A percentile compares a stretch with the other conserved stretches of the same genome.
These are phyloP conservation scores for Eubasilissa splendida DNA, from an alignment of 2,888 invertebrate genomes.

Conservation along the genomic window DNA sequence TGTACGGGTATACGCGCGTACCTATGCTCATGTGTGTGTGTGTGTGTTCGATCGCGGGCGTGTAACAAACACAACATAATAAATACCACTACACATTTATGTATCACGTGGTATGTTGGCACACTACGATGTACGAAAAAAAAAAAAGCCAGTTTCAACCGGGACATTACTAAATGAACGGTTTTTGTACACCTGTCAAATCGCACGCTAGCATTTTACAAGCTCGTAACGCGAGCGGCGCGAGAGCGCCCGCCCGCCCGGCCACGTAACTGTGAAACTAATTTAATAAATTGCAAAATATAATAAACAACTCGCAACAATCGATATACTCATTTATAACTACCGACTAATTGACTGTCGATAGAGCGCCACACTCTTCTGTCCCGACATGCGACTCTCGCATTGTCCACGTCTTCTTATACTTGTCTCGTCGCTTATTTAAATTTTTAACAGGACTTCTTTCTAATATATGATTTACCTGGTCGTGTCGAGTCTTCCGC, in stretches of 20 bases:
- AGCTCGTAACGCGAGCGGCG: not conserved
- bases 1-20: not conserved
- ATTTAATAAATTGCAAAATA: too few relatives aligned
- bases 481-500: too few relatives aligned
- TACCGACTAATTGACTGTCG: too few relatives aligned
- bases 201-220: not conserved
- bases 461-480: too few relatives aligned
- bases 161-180: slow-evolving; percentile 18
- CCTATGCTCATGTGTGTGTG: not conserved
- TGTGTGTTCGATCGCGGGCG: not conserved
- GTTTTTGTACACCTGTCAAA: slow-evolving; percentile 22
- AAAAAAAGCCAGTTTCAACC: slow-evolving; percentile 16
- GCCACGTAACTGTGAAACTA: not conserved
- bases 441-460: too few relatives aligned
- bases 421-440: too few relatives aligned
- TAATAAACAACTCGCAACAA: too few relatives aligned
- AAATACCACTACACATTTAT: not conserved
- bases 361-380: too few relatives aligned
- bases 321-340: too few relatives aligned
- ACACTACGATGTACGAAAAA: not conserved
- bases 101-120: slow-evolving; percentile 1
- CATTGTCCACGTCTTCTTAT: too few relatives aligned
- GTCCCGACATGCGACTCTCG: too few relatives aligned
- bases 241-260: not conserved
- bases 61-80: too few relatives aligned